These are phyloP conservation scores for Platichthys flesus DNA, from an alignment of 2,113 vertebrate genomes.

Conservation along the genomic window DNA sequence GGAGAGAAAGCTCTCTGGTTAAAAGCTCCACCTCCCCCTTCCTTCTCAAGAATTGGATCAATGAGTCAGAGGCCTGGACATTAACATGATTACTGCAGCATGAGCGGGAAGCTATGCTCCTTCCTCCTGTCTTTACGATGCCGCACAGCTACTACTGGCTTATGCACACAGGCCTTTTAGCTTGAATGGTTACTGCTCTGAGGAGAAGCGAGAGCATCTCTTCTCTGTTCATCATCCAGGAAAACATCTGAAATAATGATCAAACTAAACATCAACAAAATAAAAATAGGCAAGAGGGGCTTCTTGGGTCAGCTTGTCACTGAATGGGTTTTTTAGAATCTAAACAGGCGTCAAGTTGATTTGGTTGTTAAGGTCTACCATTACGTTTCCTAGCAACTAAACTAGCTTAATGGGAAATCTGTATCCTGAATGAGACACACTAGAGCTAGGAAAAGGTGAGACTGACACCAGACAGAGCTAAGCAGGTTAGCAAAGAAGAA, in stretches of 20 bases:
- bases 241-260: conserved; percentile 19
- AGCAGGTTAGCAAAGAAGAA: conserved; percentile 68
- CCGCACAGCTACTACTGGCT: conserved; percentile 17
- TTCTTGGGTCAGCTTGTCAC: conserved; percentile 7
- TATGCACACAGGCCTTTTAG: conserved; percentile 52
- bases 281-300: not conserved
- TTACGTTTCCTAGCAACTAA: conserved; percentile 50
- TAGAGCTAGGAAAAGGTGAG: conserved; percentile 22
- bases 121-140: not conserved
- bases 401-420: conserved; percentile 32
- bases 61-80: conserved; percentile 66
- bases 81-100: conserved; percentile 75
- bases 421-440: conserved; percentile 32
- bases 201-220: not conserved
- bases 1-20: conserved; percentile 19
- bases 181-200: conserved; percentile 3
- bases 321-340: conserved; percentile 35
- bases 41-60: conserved; percentile 61
- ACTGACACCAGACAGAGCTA: conserved; percentile 57
- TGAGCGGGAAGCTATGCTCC: conserved; percentile 50
- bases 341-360: conserved; percentile 5
- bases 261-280: conserved; percentile 7
- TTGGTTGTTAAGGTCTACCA: conserved; percentile 5
- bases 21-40: conserved; percentile 19
- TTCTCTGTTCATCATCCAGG: conserved; percentile 19